Base-by-base conservation (phyloP, 2,797 vertebrate genomes). In the Bradypodion ventrale region DNA sequence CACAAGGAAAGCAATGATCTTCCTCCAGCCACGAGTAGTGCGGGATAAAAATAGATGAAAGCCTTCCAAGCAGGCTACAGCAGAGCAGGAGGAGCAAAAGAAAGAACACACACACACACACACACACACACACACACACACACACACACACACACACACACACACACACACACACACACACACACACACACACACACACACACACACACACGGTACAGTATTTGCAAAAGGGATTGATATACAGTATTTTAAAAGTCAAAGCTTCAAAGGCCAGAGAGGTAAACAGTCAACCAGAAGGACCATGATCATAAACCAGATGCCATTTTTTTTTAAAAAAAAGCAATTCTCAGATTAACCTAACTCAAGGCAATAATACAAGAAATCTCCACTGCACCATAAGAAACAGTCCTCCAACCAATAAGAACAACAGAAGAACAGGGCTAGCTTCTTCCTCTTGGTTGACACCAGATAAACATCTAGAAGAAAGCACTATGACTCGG, bases 1-100 rank as follows among this genome's bases (percentile, higher is more conserved):
- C 75, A 83, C 1, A 49, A 83, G 77, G 85, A 83, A 82, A 83
- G 69, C n/a, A 80, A 87, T 81, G 37, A 77, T 91, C 90, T 89
- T 90, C 23, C 66, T 90, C 70, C 80, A 85, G 91, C 87, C 86
- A 23, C 85, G 91, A 93, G 91, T 78, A 90, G 92, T 9, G 32
- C n/a, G 0, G 86, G 94, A 92, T 96, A 96, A 96, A 96, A 96
- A 96, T 96, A 96, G 93, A 91, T 15, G 86, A 87, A 78, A 78
- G 70, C 68, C 52, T 75, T 80, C 83, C 86, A 65, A 12, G 0
- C 75, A 70, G 62, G 91, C 91, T 83, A 79, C 86, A n/a, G n/a
- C n/a, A n/a, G n/a, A n/a, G n/a, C n/a, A n/a, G n/a, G n/a, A n/a
- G n/a, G n/a, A n/a, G n/a, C n/a, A n/a, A n/a, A n/a, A n/a, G n/a